Conservation (phyloP, 2,797 vertebrate genomes). For the Sarcophilus harrisii region DNA sequence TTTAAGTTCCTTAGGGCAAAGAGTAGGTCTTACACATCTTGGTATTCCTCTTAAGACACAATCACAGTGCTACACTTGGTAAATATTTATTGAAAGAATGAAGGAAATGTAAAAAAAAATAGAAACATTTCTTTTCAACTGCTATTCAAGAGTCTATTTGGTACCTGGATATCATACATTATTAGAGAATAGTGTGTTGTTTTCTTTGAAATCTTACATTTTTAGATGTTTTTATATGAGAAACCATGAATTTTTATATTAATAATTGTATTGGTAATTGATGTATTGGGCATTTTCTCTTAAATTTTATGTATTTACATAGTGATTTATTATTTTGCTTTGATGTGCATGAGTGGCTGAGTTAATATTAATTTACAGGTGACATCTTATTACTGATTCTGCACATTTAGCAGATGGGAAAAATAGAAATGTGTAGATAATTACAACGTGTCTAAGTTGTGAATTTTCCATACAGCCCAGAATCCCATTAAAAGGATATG, state of each 20-base stretch:
- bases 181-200: constrained; percentile 27
- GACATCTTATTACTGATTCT: constrained; percentile 68
- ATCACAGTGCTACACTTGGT: background rate
- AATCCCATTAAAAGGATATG: constrained; percentile 61
- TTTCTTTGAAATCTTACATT: constrained; percentile 52
- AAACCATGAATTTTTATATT: constrained; percentile 16
- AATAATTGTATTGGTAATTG: constrained; percentile 24
- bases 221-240: constrained; percentile 21
- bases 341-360: constrained; percentile 53
- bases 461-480: constrained; percentile 62
- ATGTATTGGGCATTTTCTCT: constrained; percentile 54
- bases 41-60: background rate
- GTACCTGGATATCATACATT: background rate
- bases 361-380: constrained; percentile 67
- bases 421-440: constrained; percentile 56
- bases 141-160: constrained; percentile 16
- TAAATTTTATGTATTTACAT: constrained; percentile 46
- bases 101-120: constrained; percentile 5
- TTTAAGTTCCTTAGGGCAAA: background rate
- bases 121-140: constrained; percentile 61
- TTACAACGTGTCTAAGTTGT: constrained; percentile 65
- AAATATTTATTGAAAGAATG: background rate
- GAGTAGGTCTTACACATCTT: background rate
- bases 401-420: constrained; percentile 71
- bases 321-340: constrained; percentile 66